Percentiles rank a stretch among this genome's conserved stretches.
Conservation (phyloP, 2,797 vertebrate genomes). For the Manis pentadactyla region DNA sequence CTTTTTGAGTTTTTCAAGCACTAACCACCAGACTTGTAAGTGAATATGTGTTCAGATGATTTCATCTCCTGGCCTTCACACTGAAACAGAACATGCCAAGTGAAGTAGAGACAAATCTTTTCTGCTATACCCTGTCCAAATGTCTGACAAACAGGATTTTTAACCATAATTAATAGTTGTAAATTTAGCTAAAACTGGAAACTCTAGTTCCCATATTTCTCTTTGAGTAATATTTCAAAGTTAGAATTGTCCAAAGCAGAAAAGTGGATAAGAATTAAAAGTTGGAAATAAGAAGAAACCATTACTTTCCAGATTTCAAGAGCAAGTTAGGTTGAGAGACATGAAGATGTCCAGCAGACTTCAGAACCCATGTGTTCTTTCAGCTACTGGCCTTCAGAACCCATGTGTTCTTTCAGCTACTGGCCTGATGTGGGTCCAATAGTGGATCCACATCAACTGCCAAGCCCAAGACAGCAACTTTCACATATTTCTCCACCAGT, state of each 20-base stretch:
- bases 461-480: background rate
- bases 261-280: background rate
- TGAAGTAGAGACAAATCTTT: background rate
- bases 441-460: background rate
- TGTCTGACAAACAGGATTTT: background rate
- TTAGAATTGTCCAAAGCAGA: background rate
- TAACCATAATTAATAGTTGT: background rate
- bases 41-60: background rate
- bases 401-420: background rate
- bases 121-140: background rate
- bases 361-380: background rate
- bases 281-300: background rate
- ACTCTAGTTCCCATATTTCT: background rate
- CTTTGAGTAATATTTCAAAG: background rate
- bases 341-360: background rate
- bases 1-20: background rate
- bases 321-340: background rate
- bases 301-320: background rate
- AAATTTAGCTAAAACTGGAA: background rate
- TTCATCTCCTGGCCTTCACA: background rate
- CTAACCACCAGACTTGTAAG: background rate
- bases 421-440: background rate
- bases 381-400: background rate
- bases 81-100: background rate
- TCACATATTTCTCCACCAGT: background rate